Percentiles rank a stretch among this genome's conserved stretches.
Evolutionary conservation across 1,140 invertebrate species (phyloP).

Genomic region (Bombus breviceps): DNA sequence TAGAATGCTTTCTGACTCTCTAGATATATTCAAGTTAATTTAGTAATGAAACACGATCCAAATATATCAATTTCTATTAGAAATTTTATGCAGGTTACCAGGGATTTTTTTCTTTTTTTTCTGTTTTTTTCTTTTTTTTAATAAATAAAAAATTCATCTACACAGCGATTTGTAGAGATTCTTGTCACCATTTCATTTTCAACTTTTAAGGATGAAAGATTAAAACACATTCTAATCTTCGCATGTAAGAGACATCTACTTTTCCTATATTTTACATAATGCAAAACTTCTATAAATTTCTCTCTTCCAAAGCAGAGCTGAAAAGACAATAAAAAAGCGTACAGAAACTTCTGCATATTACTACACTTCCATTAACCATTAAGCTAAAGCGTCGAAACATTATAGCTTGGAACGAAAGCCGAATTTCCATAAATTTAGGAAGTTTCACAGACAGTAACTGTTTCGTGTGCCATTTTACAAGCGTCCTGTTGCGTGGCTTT

Average conservation of each 20-base stretch:
- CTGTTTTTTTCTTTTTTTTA: too few relatives aligned
- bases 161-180: neutral
- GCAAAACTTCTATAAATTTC: neutral
- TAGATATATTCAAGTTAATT: neutral
- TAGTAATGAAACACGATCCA: neutral
- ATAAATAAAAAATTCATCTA: too few relatives aligned
- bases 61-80: neutral
- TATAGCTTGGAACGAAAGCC: too few relatives aligned
- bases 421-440: slow-evolving; percentile 23
- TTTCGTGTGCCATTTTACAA: slow-evolving; percentile 30
- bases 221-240: neutral
- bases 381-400: neutral
- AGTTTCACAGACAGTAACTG: neutral
- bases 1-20: neutral
- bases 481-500: neutral
- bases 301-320: neutral
- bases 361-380: neutral
- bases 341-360: neutral
- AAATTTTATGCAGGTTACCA: neutral
- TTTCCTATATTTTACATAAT: too few relatives aligned
- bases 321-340: slow-evolving; percentile 16
- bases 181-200: neutral
- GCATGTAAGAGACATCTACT: too few relatives aligned
- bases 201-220: neutral
- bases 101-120: too few relatives aligned